These are phyloP conservation scores for Psittacula derbiana DNA, from an alignment of 2,797 vertebrate species.

Conservation along the genomic window DNA sequence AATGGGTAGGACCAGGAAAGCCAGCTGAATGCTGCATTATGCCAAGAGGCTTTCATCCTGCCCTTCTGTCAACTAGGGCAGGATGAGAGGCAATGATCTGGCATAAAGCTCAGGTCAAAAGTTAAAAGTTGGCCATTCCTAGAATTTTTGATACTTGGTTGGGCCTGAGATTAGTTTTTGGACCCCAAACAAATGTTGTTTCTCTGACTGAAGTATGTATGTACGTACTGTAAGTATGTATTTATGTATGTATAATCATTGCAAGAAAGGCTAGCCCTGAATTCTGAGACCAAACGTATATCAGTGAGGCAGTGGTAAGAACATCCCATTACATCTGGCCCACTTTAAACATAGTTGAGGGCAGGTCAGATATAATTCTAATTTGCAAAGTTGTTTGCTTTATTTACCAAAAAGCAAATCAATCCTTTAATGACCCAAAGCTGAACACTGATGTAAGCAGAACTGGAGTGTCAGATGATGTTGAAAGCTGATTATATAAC, in stretches of 20 bases:
- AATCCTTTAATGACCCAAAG: constrained; percentile 66
- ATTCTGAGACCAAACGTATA: background rate
- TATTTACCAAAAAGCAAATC: constrained; percentile 49
- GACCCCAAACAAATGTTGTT: background rate
- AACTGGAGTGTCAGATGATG: constrained; percentile 74
- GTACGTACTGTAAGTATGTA: background rate
- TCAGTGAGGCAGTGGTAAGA: background rate
- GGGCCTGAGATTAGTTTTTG: background rate
- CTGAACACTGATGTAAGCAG: constrained; percentile 36
- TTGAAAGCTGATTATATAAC: constrained; percentile 72
- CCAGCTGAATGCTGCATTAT: constrained; percentile 25
- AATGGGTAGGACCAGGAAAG: constrained; percentile 40
- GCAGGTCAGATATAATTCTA: constrained; percentile 35
- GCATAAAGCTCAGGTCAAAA: constrained; percentile 31
- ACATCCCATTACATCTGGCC: constrained; percentile 10
- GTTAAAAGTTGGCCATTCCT: constrained; percentile 28
- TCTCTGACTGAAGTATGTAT: background rate
- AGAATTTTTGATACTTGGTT: background rate
- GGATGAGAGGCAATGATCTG: constrained; percentile 29
- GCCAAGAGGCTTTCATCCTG: constrained; percentile 26
- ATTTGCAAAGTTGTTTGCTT: constrained; percentile 30
- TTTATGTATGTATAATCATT: background rate
- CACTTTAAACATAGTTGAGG: constrained; percentile 21
- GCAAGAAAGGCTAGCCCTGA: background rate
- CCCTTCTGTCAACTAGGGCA: constrained; percentile 8